Percentiles rank a stretch among this genome's conserved stretches.
phyloP scores from a whole-genome alignment of 2,113 vertebrate genomes.

The Sialia sialis region DNA sequence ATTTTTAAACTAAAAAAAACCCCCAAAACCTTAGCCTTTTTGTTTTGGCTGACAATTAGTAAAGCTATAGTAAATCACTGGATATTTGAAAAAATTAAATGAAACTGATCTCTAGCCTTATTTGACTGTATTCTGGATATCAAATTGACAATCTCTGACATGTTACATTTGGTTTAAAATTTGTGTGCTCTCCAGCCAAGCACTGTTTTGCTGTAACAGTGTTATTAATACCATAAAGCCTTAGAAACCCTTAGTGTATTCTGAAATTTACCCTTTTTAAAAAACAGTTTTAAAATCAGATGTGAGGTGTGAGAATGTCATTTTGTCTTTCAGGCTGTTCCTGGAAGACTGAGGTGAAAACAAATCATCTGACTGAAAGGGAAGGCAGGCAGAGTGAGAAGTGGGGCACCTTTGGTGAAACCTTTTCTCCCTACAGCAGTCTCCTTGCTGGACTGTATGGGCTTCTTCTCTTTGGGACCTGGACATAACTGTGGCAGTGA shows the following conservation, averaged over 20 bases:
- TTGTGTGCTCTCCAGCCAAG: neutral
- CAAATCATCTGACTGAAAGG: neutral
- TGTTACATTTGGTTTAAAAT: neutral
- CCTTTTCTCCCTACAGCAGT: neutral
- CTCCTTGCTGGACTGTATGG: neutral
- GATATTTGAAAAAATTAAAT: neutral
- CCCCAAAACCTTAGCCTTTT: neutral
- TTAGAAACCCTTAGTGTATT: constrained; percentile 41
- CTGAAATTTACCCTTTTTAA: neutral
- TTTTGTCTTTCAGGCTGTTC: neutral
- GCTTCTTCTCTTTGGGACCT: neutral
- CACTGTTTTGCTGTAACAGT: constrained; percentile 30
- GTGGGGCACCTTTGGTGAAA: neutral
- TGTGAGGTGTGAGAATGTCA: neutral
- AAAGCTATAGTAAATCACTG: neutral
- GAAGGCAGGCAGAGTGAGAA: neutral
- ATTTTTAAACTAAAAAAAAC: neutral
- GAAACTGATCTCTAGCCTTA: neutral
- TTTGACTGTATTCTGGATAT: neutral
- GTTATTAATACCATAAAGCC: constrained; percentile 51
- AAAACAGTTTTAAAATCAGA: neutral
- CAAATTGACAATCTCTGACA: neutral
- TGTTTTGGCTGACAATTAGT: neutral
- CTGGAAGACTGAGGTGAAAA: neutral
- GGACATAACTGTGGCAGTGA: neutral